Base-by-base conservation (phyloP, 2,888 invertebrate genomes). In the Zaprionus lineosus region DNA sequence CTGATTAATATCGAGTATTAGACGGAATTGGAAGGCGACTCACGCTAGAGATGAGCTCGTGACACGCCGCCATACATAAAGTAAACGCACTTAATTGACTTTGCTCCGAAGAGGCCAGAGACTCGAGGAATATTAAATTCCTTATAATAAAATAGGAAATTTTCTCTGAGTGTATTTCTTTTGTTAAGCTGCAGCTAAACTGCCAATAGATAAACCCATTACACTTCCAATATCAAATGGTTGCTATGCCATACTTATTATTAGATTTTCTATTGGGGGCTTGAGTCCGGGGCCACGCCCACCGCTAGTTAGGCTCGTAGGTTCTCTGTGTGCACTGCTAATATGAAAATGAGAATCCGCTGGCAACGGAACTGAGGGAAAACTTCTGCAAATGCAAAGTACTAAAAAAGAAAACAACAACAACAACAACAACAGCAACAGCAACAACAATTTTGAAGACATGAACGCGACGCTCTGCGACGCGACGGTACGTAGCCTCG, bases 1-100 rank as follows among this genome's bases (percentile, higher is more conserved):
- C 63, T 76, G 78, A 82, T 77, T 79, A 77, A 83, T 83, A 77
- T 68, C 31, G 37, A 55, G 70, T 64, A 74, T 82, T 77, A 82
- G 68, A 65, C 55, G 40, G 46, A 21, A 34, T 15, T 41, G n/a
- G n/a, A n/a, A n/a, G n/a, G n/a, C 43, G 15, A 44, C 31, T 24
- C 28, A 9, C 7, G 26, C 63, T 31, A n/a, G 24, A 14, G 52
- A 28, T 34, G 44, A 26, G 36, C 31, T 44, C 40, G 34, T 34
- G 37, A 36, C 44, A 39, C 40, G 21, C 34, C n/a, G n/a, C n/a
- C n/a, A n/a, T n/a, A n/a, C n/a, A n/a, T n/a, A n/a, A n/a, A n/a
- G n/a, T n/a, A n/a, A n/a, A n/a, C n/a, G n/a, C n/a, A n/a, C n/a
- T n/a, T n/a, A n/a, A n/a, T n/a, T n/a, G n/a, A n/a, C n/a, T n/a